Conservation (phyloP, 2,797 vertebrate genomes). For the Amphiprion clarkii region DNA sequence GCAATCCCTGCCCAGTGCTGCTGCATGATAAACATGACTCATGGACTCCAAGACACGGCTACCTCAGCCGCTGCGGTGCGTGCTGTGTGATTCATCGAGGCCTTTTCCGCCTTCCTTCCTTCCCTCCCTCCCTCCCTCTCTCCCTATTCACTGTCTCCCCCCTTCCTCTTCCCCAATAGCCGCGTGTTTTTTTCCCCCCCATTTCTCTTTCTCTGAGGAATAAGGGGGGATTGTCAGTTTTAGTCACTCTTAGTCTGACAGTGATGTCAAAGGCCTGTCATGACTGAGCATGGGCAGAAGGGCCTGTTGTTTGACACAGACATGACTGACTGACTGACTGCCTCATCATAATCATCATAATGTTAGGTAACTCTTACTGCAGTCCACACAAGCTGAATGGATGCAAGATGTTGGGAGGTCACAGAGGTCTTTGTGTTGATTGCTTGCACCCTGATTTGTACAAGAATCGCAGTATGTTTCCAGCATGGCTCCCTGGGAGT, state of each 20-base stretch:
- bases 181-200: conserved; percentile 40
- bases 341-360: conserved; percentile 56
- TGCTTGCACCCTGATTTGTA: conserved; percentile 28
- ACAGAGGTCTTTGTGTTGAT: conserved; percentile 27
- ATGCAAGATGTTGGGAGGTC: conserved; percentile 25
- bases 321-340: conserved; percentile 48
- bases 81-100: conserved; percentile 81
- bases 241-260: conserved; percentile 66
- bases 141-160: conserved; percentile 7
- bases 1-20: conserved; percentile 69
- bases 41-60: conserved; percentile 80
- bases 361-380: conserved; percentile 48
- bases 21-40: conserved; percentile 86
- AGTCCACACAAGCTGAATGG: conserved; percentile 23
- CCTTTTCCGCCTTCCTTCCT: conserved; percentile 46
- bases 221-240: conserved; percentile 70
- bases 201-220: conserved; percentile 71
- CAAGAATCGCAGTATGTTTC: conserved; percentile 34
- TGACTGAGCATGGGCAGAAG: conserved; percentile 60
- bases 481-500: conserved; percentile 19
- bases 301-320: conserved; percentile 46
- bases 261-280: conserved; percentile 73
- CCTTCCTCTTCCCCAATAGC: conserved; percentile 42
- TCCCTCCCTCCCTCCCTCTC: conserved; percentile 31
- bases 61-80: conserved; percentile 75